Conservation (phyloP, 1,140 invertebrate species). For the Drosophila simulans region DNA sequence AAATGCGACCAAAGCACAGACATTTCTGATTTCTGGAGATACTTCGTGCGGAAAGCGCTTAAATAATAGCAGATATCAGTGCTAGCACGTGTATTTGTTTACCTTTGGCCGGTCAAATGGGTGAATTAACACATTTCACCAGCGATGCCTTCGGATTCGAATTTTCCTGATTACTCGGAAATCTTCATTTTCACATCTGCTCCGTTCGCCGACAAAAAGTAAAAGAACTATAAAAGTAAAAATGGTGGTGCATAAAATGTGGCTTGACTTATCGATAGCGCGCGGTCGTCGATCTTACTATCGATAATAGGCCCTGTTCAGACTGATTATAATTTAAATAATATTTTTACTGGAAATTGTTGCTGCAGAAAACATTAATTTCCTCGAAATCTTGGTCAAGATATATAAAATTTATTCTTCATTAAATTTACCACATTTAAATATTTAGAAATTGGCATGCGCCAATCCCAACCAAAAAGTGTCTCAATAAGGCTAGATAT, state of each 20-base stretch:
- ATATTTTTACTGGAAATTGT: too few relatives aligned
- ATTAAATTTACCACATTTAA: too few relatives aligned
- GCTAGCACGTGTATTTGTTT: constrained; percentile 10
- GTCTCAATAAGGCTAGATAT: too few relatives aligned
- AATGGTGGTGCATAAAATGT: constrained; percentile 6
- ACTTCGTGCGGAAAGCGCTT: constrained; percentile 73
- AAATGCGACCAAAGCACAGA: constrained; percentile 84
- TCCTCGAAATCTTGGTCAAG: too few relatives aligned
- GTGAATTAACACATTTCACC: constrained; percentile 53
- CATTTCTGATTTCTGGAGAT: constrained; percentile 84
- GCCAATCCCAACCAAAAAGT: too few relatives aligned
- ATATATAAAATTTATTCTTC: too few relatives aligned
- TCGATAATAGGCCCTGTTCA: too few relatives aligned
- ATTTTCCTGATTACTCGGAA: constrained; percentile 24
- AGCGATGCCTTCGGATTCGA: constrained; percentile 56
- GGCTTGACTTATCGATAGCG: background rate
- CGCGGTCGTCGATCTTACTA: background rate
- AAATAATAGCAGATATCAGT: background rate
- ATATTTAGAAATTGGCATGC: too few relatives aligned
- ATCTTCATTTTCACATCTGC: constrained; percentile 43
- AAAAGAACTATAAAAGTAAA: constrained; percentile 22
- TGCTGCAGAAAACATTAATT: too few relatives aligned
- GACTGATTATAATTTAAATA: too few relatives aligned
- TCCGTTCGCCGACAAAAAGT: constrained; percentile 50
- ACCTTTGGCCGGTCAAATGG: constrained; percentile 55